phyloP scores from a whole-genome alignment of 2,113 vertebrate genomes.

The Cyphomyrus discorhynchus region DNA sequence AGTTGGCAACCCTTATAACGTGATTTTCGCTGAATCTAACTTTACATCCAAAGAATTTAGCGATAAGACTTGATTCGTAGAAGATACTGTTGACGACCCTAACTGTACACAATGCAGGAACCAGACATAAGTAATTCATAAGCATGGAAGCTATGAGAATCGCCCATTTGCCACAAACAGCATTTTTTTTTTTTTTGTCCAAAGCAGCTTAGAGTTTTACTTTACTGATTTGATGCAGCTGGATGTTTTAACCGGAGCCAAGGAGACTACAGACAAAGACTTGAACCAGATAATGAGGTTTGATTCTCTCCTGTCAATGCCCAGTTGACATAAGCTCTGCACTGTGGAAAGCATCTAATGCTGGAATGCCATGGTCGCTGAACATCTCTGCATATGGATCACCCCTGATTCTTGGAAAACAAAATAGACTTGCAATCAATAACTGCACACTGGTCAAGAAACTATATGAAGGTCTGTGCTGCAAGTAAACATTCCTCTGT shows the following conservation, averaged over 20 bases:
- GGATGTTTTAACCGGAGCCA: not conserved
- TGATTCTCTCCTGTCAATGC: not conserved
- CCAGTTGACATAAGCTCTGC: not conserved
- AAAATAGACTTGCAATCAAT: not conserved
- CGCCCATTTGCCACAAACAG: not conserved
- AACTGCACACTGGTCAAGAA: not conserved
- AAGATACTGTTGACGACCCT: not conserved
- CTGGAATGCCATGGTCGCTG: not conserved
- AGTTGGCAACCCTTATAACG: not conserved
- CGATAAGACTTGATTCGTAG: not conserved
- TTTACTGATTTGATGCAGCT: not conserved
- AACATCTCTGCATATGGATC: not conserved
- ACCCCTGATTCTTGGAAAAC: not conserved
- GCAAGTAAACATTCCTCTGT: not conserved
- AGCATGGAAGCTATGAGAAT: not conserved
- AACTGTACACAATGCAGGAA: not conserved
- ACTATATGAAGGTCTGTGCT: not conserved
- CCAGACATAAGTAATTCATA: not conserved
- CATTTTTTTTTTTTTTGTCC: not conserved
- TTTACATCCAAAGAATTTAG: not conserved
- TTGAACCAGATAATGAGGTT: not conserved
- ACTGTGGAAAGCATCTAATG: not conserved
- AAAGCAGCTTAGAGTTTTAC: not conserved
- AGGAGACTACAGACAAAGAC: not conserved
- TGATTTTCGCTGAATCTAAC: not conserved